Evolutionary conservation across 1,140 invertebrate genomes (phyloP), one percentile per base, ranked within the genome.

Genomic region (Lithobius niger): DNA sequence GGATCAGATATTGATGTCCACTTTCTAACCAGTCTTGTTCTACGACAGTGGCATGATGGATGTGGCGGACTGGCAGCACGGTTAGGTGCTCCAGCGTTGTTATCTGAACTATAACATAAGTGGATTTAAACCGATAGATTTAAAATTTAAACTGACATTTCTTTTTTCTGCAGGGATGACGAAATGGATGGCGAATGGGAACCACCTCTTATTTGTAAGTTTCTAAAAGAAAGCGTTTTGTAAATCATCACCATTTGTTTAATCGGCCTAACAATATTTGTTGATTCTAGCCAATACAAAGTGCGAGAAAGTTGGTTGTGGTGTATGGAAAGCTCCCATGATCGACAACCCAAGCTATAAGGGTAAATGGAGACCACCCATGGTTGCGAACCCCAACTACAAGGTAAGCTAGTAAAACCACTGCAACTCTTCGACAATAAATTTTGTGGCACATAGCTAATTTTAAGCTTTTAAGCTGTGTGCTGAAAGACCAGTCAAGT

Each of bases 101-200:
- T n/a, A n/a, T n/a, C n/a, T n/a, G n/a, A n/a, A 36, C 10, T 36
- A n/a, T 36, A 36, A 36, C n/a, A 36, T 10, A 36, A 36, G 10
- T 36, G 10, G n/a, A 36, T 36, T 10, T 10, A n/a, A n/a, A 36
- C n/a, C 10, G 10, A 36, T n/a, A 36, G 43, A 21, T 45, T 45
- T 45, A 13, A 19, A 19, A 45, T 45, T 18, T 10, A 26, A 10
- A 10, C n/a, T 50, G 6, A 24, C 10, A 26, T 25, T 27, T 56
- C 47, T 56, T 31, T 18, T 52, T 52, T 58, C 57, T 28, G 27
- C 60, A 81, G 80, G 81, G 95, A 99, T 73, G 80, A 86, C 47
- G 91, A 96, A 60, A 98, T 98, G 83, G 96, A 99, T 74, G 96
- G 96, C 0, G 86, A 90, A 69, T 99, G 95, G 94, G 96, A 99